Evolutionary conservation across 2,797 vertebrate species (phyloP).

Genomic region (Phyllotis vaccarum): DNA sequence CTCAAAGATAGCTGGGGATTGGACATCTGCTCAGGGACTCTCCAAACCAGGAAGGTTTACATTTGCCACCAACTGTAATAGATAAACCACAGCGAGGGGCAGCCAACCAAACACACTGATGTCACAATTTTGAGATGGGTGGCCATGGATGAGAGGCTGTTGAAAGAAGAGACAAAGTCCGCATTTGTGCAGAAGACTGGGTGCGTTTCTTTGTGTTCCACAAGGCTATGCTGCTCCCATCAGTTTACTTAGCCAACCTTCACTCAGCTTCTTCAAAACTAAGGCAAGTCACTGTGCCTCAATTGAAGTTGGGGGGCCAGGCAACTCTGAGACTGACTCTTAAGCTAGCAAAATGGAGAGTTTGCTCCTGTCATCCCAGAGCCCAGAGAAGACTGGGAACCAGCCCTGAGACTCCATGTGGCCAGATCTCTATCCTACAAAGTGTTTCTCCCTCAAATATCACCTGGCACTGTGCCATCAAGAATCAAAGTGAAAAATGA

Average conservation of each 20-base stretch:
- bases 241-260: slow-evolving; percentile 23
- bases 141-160: not conserved
- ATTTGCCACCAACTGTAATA: not conserved
- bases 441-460: slow-evolving; percentile 24
- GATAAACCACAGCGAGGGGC: not conserved
- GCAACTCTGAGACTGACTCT: not conserved
- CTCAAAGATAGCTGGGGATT: not conserved
- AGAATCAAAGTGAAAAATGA: slow-evolving; percentile 65
- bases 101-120: not conserved
- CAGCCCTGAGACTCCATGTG: not conserved
- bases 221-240: not conserved
- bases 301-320: slow-evolving; percentile 13
- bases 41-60: not conserved
- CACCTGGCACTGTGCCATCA: not conserved
- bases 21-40: not conserved
- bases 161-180: not conserved
- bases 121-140: not conserved
- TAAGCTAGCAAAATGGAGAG: slow-evolving; percentile 4
- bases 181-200: not conserved
- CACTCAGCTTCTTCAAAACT: slow-evolving; percentile 51
- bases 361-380: not conserved
- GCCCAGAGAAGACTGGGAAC: not conserved
- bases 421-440: not conserved
- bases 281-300: slow-evolving; percentile 54
- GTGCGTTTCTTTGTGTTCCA: not conserved